Base-by-base conservation (phyloP, 2,113 vertebrate species). In the Sminthopsis crassicaudata region DNA sequence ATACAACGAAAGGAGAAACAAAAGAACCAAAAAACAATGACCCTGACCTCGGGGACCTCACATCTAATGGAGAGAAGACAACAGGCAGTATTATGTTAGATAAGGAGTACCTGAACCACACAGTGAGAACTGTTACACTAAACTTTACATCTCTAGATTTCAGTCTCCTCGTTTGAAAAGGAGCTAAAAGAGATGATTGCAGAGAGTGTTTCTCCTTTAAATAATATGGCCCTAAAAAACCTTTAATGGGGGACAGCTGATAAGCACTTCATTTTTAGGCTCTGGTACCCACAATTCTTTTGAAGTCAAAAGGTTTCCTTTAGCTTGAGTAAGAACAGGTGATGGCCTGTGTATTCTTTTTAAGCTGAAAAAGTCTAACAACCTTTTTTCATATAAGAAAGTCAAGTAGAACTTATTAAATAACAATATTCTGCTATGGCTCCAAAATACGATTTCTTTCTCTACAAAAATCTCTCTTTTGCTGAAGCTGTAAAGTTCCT, bases 241-340 rank as follows among this genome's bases (percentile, higher is more conserved):
- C 2, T 48, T 76, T 50, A 12, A 55, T 36, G 52, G 91, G 11
- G 1, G 50, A 36, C 42, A 51, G 30, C n/a, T 16, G 3, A 14
- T 22, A 90, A 2, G 0, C 7, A 91, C 42, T 24, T 11, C 3
- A 42, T 50, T 67, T 50, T 91, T 46, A 53, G 55, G 46, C 76
- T 84, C 67, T 60, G 23, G 48, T 48, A 25, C 0, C 46, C n/a
- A 0, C 48, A 50, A 22, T 42, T 89, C 60, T 90, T 46, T 8
- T 26, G 42, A 30, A 90, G 53, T 46, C 16, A 48, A 55, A 4
- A 60, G 3, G 46, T 42, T 92, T 93, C 16, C 92, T n/a, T 8
- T 46, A n/a, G 53, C 84, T 50, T 88, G 11, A 67, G 88, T 53
- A 93, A 95, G 94, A 51, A 46, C 53, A 96, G 30, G n/a, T 89